These are phyloP conservation scores for Sarcophaga peregrina DNA, from an alignment of 1,140 invertebrate genomes.

Conservation along the genomic window DNA sequence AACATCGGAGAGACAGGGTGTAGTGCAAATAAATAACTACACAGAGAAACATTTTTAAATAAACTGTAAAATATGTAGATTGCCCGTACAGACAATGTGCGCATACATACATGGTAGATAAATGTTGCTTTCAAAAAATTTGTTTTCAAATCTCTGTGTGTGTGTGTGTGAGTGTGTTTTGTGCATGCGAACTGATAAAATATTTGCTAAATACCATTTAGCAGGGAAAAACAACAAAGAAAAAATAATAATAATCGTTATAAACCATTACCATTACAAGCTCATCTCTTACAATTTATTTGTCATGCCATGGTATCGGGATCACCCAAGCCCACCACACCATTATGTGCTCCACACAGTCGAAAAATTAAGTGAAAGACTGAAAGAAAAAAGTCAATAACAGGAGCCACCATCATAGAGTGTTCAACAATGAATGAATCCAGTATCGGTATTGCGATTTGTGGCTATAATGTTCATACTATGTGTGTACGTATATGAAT, in stretches of 20 bases:
- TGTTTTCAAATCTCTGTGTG: background rate
- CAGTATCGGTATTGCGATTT: constrained; percentile 13
- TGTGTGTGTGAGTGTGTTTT: background rate
- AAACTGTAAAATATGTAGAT: background rate
- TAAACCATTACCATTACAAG: background rate
- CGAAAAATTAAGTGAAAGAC: too few species aligned
- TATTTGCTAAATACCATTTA: constrained; percentile 41
- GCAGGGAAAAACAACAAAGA: background rate
- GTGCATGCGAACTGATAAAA: constrained; percentile 36
- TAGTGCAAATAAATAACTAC: background rate
- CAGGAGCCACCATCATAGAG: background rate
- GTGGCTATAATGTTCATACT: background rate
- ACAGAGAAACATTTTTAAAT: background rate
- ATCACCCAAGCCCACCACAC: too few species aligned
- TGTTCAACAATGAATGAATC: background rate
- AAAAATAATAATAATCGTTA: background rate
- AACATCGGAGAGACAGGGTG: background rate
- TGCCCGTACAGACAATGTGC: background rate
- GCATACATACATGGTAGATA: background rate
- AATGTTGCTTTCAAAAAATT: background rate
- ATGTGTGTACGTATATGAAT: background rate
- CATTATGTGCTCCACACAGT: too few species aligned
- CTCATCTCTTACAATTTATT: too few species aligned
- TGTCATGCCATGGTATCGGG: too few species aligned
- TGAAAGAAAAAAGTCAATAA: background rate